These are phyloP conservation scores for Australoheros facetus DNA, from an alignment of 2,797 vertebrate species.

Conservation along the genomic window DNA sequence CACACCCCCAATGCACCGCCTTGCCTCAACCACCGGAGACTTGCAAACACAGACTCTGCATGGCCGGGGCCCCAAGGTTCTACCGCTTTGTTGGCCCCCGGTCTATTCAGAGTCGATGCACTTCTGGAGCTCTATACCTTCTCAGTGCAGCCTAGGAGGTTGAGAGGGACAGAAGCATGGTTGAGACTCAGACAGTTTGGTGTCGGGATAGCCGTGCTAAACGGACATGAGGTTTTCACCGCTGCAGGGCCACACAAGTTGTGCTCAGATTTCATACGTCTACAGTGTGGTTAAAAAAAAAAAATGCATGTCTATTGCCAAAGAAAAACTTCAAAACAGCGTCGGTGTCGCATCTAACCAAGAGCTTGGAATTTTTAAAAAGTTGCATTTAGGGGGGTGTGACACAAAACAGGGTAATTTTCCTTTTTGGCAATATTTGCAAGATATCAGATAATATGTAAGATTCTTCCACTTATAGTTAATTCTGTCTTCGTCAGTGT, in stretches of 20 bases:
- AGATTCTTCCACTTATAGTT: background rate
- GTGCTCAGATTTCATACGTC: slow-evolving; percentile 12
- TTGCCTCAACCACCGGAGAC: slow-evolving; percentile 73
- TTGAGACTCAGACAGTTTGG: slow-evolving; percentile 51
- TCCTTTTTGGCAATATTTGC: background rate
- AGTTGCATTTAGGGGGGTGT: background rate
- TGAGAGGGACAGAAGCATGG: slow-evolving; percentile 41
- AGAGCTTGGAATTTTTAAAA: background rate
- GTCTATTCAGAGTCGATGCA: slow-evolving; percentile 69
- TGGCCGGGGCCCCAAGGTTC: slow-evolving; percentile 48
- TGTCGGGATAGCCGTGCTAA: slow-evolving; percentile 52
- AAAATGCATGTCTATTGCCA: slow-evolving; percentile 7
- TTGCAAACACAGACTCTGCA: slow-evolving; percentile 68
- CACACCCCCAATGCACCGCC: slow-evolving; percentile 54
- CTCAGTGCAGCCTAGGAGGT: slow-evolving; percentile 57
- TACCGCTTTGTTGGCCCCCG: slow-evolving; percentile 65
- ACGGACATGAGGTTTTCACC: slow-evolving; percentile 50
- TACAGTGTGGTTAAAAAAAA: background rate
- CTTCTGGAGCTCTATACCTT: slow-evolving; percentile 63
- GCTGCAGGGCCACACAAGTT: slow-evolving; percentile 57
- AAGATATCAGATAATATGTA: background rate
- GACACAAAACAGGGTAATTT: background rate
- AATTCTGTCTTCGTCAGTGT: background rate
- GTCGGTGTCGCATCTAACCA: background rate
- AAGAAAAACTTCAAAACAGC: slow-evolving; percentile 18